Evolutionary conservation across 2,797 vertebrate genomes (phyloP), one percentile per base, ranked within the genome.

Genomic region (Todus mexicanus): DNA sequence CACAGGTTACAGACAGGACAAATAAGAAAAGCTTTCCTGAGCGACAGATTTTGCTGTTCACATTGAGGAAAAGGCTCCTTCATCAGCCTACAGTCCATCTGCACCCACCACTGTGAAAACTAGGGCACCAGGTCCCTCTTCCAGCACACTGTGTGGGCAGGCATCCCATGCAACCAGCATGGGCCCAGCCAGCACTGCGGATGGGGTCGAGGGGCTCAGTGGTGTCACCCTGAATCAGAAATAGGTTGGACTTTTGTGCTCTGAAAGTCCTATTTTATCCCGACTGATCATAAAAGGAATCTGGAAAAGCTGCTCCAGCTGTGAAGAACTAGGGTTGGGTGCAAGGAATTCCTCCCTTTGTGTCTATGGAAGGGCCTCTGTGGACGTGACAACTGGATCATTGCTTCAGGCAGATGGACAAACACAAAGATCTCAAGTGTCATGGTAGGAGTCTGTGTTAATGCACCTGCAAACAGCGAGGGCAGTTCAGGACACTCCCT

Each of bases 301-400:
- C 16, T 0, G 0, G 66, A 48, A 43, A 18, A 25, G 60, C 10
- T 0, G 1, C 33, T 82, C 33, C 37, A 40, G 76, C 19, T 38
- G 29, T 42, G 33, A 35, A 29, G 54, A 71, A 20, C 20, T 33
- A 9, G 23, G 23, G 18, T 1, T 56, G 27, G 45, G 31, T 31
- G 45, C 51, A 65, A 56, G 50, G 29, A 78, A 23, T 43, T 68
- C 61, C 53, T 77, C 53, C 37, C 25, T 60, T 19, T 64, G 33
- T 56, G 48, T 9, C 56, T 45, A 8, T 21, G 33, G 15, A 47
- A 72, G 64, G 64, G 47, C 10, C 50, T 16, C 60, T 29, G 20
- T 21, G 66, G 43, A 31, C 3, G 16, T 22, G 64, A 65, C 31
- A 65, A 33, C 14, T 7, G 54, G 54, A 38, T 75, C 11, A 14